Conservation (phyloP, 1,140 invertebrate genomes). For the Saxidomus purpurata region DNA sequence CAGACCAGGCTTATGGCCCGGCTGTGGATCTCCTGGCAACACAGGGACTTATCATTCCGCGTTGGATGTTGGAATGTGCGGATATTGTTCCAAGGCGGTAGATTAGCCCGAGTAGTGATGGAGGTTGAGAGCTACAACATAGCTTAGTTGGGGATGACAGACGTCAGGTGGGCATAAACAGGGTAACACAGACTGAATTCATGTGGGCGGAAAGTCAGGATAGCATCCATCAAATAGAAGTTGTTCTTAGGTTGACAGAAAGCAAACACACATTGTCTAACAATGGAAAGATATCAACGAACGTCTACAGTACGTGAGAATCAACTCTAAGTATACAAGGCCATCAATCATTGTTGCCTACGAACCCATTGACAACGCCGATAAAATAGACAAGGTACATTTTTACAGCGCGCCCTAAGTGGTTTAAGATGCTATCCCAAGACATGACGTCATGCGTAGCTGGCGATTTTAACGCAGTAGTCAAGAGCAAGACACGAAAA, state of each 20-base stretch:
- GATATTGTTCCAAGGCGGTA: constrained; percentile 50
- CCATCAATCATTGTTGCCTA: constrained; percentile 3
- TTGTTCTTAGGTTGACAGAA: constrained; percentile 11
- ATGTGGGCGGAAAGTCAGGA: background rate
- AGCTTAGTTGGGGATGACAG: background rate
- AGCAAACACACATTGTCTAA: background rate
- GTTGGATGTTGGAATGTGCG: constrained; percentile 23
- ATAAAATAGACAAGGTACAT: constrained; percentile 49
- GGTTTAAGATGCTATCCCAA: constrained; percentile 36
- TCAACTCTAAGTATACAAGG: constrained; percentile 53
- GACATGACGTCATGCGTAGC: constrained; percentile 56
- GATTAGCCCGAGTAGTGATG: constrained; percentile 12
- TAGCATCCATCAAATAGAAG: constrained; percentile 1
- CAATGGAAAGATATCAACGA: constrained; percentile 31
- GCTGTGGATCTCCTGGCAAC: constrained; percentile 28
- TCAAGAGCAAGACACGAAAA: too few species aligned
- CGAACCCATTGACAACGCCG: constrained; percentile 44
- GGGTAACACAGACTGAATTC: constrained; percentile 37
- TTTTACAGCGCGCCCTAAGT: constrained; percentile 41
- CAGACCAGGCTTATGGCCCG: constrained; percentile 25
- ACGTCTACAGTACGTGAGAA: constrained; percentile 35
- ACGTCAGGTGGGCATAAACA: constrained; percentile 35
- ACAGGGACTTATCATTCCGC: background rate
- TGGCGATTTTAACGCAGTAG: background rate
- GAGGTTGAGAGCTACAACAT: constrained; percentile 29